Evolutionary conservation across 1,140 invertebrate genomes (phyloP).

Genomic region (Amphibalanus amphitrite): DNA sequence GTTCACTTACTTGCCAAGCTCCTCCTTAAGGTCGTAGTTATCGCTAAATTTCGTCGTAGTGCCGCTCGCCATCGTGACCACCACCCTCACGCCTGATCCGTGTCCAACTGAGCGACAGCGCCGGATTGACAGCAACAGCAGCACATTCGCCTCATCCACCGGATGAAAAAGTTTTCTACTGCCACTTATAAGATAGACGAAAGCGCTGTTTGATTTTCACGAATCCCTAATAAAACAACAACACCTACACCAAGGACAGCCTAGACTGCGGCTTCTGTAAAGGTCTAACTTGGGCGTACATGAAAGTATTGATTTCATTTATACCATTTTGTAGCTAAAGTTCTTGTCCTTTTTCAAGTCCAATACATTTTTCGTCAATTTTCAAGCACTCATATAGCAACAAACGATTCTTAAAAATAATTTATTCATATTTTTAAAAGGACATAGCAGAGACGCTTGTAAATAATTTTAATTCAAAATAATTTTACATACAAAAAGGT

Average conservation of each 20-base stretch:
- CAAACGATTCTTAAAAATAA: too few species aligned
- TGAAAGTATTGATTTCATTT: not conserved
- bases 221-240: not conserved
- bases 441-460: too few species aligned
- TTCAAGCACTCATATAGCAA: too few species aligned
- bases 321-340: too few species aligned
- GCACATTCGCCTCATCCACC: not conserved
- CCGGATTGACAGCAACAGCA: not conserved
- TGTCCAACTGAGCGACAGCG: not conserved
- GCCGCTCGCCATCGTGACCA: slow-evolving; percentile 21
- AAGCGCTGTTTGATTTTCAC: not conserved
- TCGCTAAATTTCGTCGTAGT: slow-evolving; percentile 64
- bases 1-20: slow-evolving; percentile 77
- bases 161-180: not conserved
- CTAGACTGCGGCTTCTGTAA: not conserved
- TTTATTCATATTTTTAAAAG: too few species aligned
- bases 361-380: too few species aligned
- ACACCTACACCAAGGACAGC: not conserved
- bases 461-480: too few species aligned
- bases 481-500: too few species aligned
- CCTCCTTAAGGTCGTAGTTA: slow-evolving; percentile 99
- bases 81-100: not conserved
- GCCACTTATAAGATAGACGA: not conserved
- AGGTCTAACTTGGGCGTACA: not conserved
- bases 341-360: too few species aligned